Evolutionary conservation across 2,888 invertebrate species (phyloP).

Genomic region (Ptychoptera contaminata): DNA sequence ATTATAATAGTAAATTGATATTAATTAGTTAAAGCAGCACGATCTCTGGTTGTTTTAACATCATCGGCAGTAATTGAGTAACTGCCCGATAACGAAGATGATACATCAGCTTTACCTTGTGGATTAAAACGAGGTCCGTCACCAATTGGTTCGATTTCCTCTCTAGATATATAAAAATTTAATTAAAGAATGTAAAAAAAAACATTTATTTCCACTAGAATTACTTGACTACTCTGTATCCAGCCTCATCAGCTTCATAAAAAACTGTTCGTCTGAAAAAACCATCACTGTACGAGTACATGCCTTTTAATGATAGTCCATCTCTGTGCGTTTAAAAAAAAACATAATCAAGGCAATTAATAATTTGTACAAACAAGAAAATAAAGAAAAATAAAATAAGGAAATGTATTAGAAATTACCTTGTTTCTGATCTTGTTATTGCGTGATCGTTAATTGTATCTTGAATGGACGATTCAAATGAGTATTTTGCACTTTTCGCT

Average conservation of each 20-base stretch:
- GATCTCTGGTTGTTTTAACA: slow-evolving; percentile 7
- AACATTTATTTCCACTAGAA: slow-evolving; percentile 11
- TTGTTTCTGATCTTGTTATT: slow-evolving; percentile 27
- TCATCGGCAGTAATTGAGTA: slow-evolving; percentile 32
- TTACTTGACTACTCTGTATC: slow-evolving; percentile 41
- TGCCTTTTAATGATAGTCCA: slow-evolving; percentile 27
- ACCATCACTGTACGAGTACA: slow-evolving; percentile 44
- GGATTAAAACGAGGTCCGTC: slow-evolving; percentile 33
- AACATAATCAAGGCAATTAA: not conserved
- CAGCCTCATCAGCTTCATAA: slow-evolving; percentile 44
- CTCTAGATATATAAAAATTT: slow-evolving; percentile 19
- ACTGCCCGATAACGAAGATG: slow-evolving; percentile 28
- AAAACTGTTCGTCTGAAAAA: slow-evolving; percentile 36
- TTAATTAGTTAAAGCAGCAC: not conserved
- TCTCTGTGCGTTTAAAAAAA: slow-evolving; percentile 1
- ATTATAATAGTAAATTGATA: too few species aligned
- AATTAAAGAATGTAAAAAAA: not conserved
- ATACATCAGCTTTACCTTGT: slow-evolving; percentile 32
- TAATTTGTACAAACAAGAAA: not conserved
- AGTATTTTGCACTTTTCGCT: slow-evolving; percentile 32
- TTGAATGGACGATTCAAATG: slow-evolving; percentile 28
- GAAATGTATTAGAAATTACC: slow-evolving; percentile 7
- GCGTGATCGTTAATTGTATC: slow-evolving; percentile 34
- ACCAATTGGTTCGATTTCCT: slow-evolving; percentile 33
- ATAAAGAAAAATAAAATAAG: not conserved